Conservation (phyloP, 2,113 vertebrate genomes). For the Nibea albiflora region DNA sequence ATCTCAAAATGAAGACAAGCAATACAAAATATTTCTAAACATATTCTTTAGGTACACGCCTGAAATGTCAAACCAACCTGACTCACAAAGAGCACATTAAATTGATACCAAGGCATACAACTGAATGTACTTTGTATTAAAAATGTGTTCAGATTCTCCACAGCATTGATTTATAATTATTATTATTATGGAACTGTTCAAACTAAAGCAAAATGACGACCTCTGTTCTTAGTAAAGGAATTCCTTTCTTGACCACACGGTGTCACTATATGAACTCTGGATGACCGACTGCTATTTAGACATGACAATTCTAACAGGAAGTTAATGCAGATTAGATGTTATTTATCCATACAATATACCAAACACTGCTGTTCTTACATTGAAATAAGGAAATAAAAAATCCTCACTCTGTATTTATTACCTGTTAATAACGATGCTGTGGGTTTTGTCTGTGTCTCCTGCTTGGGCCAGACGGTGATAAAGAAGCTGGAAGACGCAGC, state of each 20-base stretch:
- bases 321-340: background rate
- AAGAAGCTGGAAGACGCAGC: conserved; percentile 93
- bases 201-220: too few relatives aligned
- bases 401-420: background rate
- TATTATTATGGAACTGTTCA: too few relatives aligned
- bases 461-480: conserved; percentile 87
- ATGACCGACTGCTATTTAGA: background rate
- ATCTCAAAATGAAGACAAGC: background rate
- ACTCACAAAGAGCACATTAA: background rate
- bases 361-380: background rate
- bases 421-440: background rate
- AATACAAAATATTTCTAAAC: background rate
- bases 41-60: too few relatives aligned
- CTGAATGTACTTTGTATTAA: too few relatives aligned
- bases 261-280: background rate
- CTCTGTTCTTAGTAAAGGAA: background rate
- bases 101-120: background rate
- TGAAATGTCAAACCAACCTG: too few relatives aligned
- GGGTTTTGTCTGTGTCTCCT: conserved; percentile 19
- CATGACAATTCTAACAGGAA: background rate
- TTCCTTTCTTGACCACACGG: background rate
- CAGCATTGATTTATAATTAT: too few relatives aligned
- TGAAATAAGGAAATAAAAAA: background rate
- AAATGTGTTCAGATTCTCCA: too few relatives aligned
- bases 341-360: background rate